Evolutionary conservation across 2,797 vertebrate genomes (phyloP).

Genomic region (Pampus argenteus): DNA sequence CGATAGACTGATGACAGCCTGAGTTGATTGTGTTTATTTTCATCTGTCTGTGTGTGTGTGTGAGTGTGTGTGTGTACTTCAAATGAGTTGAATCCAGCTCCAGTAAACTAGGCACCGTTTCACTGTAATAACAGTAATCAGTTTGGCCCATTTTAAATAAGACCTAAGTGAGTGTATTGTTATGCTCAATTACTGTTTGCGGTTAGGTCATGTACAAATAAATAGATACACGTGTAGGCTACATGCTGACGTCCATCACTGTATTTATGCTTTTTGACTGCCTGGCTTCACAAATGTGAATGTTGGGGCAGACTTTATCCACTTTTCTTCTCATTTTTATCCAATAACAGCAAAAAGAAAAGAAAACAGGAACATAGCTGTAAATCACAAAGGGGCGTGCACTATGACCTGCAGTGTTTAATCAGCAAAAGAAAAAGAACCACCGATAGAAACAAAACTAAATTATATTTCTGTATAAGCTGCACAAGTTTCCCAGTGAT

Average conservation of each 20-base stretch:
- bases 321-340: conserved; percentile 10
- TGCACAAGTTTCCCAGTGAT: background rate
- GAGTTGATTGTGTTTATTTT: conserved; percentile 62
- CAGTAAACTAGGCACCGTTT: conserved; percentile 39
- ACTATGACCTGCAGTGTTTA: background rate
- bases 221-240: conserved; percentile 37
- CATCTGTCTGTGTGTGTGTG: conserved; percentile 16
- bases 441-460: background rate
- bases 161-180: conserved; percentile 51
- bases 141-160: conserved; percentile 51
- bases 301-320: background rate
- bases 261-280: conserved; percentile 4
- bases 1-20: conserved; percentile 49
- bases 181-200: conserved; percentile 53
- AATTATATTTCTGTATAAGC: background rate
- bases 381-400: background rate
- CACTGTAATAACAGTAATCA: conserved; percentile 60
- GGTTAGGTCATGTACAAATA: conserved; percentile 40
- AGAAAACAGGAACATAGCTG: background rate
- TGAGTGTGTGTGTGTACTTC: conserved; percentile 23
- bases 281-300: background rate
- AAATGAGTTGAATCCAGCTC: conserved; percentile 38
- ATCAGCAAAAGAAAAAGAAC: background rate
- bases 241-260: conserved; percentile 26
- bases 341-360: background rate